These are phyloP conservation scores for Dermatemys mawii DNA, from an alignment of 2,113 vertebrate genomes.

Conservation along the genomic window DNA sequence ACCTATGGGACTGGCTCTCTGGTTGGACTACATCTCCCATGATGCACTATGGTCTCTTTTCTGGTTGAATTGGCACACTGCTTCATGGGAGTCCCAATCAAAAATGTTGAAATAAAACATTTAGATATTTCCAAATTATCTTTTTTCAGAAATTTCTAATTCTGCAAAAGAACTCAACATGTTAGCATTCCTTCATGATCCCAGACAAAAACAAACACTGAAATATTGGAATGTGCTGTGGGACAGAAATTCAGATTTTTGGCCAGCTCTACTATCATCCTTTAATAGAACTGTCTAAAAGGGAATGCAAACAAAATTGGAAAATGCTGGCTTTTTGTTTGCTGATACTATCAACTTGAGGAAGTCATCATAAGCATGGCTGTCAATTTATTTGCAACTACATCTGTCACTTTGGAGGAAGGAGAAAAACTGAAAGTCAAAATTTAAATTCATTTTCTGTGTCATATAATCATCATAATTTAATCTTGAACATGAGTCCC, in stretches of 20 bases:
- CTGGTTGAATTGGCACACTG: not conserved
- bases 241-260: not conserved
- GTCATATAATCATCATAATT: too few species aligned
- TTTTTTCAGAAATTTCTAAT: not conserved
- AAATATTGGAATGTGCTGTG: not conserved
- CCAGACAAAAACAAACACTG: not conserved
- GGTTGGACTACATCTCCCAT: not conserved
- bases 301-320: not conserved
- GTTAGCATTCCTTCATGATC: not conserved
- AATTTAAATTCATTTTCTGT: too few species aligned
- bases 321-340: not conserved
- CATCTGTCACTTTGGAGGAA: not conserved
- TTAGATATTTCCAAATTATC: not conserved
- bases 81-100: not conserved
- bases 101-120: not conserved
- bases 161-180: not conserved
- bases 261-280: not conserved
- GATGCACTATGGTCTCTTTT: rapidly evolving
- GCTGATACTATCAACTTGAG: not conserved
- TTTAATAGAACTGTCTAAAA: not conserved
- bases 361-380: not conserved
- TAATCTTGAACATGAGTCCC: too few species aligned
- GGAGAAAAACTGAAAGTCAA: too few species aligned
- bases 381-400: not conserved
- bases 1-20: rapidly evolving